Evolutionary conservation across 2,888 invertebrate species (phyloP).

Genomic region (Diloba caeruleocephala): DNA sequence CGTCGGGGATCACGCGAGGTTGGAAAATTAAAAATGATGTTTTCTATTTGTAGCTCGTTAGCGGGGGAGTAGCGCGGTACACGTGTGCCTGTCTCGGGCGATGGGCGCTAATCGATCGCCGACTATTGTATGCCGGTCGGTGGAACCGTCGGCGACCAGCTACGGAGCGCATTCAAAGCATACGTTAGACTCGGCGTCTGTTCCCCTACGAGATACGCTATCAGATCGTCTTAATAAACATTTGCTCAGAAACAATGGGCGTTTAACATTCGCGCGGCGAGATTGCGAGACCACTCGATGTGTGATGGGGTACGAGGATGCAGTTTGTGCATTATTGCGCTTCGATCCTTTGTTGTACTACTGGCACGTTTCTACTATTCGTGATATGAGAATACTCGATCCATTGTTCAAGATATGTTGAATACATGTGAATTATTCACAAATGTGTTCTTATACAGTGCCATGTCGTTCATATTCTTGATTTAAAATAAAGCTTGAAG

Average conservation of each 20-base stretch:
- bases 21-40: slow-evolving; percentile 76
- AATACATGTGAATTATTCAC: slow-evolving; percentile 44
- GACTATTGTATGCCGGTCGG: slow-evolving; percentile 71
- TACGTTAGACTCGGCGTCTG: slow-evolving; percentile 79
- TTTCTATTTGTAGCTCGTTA: slow-evolving; percentile 76
- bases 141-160: slow-evolving; percentile 54
- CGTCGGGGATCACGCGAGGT: slow-evolving; percentile 79
- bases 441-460: slow-evolving; percentile 23
- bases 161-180: slow-evolving; percentile 74
- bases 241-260: slow-evolving; percentile 83
- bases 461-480: slow-evolving; percentile 7
- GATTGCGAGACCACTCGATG: slow-evolving; percentile 63
- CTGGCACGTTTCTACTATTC: slow-evolving; percentile 58
- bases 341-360: slow-evolving; percentile 70
- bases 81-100: slow-evolving; percentile 60
- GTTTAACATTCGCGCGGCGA: slow-evolving; percentile 78
- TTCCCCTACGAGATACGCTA: slow-evolving; percentile 82
- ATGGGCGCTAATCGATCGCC: slow-evolving; percentile 80
- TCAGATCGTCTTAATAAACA: slow-evolving; percentile 89
- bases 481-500: slow-evolving; percentile 1
- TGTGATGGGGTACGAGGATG: slow-evolving; percentile 55
- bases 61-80: slow-evolving; percentile 60
- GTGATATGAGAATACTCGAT: slow-evolving; percentile 54
- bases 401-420: slow-evolving; percentile 49
- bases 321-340: slow-evolving; percentile 71